Evolutionary conservation across 2,113 vertebrate genomes (phyloP).

Genomic region (Petaurus breviceps): DNA sequence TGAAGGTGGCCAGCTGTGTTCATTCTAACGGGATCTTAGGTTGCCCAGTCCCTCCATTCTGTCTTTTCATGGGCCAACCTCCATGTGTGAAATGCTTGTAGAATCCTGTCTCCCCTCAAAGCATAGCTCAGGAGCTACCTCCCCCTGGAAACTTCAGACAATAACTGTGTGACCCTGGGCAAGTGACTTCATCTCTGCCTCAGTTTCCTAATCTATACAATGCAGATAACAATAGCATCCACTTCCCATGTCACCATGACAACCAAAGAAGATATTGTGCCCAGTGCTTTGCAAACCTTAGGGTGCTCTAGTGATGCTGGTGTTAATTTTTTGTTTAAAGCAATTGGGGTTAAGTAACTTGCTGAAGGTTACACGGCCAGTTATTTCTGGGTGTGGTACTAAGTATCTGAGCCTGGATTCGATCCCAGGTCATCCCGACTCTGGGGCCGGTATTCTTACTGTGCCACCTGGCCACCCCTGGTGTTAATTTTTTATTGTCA

Average conservation of each 20-base stretch:
- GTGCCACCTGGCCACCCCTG: too few relatives aligned
- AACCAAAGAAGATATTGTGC: background rate
- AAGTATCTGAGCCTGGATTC: too few relatives aligned
- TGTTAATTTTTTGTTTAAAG: too few relatives aligned
- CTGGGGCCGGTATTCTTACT: too few relatives aligned
- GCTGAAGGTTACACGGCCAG: too few relatives aligned
- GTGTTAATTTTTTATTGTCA: background rate
- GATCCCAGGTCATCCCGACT: too few relatives aligned
- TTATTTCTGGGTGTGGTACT: too few relatives aligned
- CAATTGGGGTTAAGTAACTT: too few relatives aligned
- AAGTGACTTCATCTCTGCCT: background rate
- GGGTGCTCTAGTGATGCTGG: background rate
- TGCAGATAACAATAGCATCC: background rate
- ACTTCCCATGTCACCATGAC: background rate
- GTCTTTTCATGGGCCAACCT: background rate
- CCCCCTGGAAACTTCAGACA: background rate
- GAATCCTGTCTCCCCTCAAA: background rate
- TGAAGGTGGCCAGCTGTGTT: constrained; percentile 72
- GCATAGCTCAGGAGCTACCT: background rate
- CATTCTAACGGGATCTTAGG: too few relatives aligned
- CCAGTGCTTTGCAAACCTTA: background rate
- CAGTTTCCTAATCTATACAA: background rate
- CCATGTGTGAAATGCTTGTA: background rate
- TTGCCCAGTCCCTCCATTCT: background rate
- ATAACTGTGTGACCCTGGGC: background rate